Evolutionary conservation across 2,888 invertebrate species (phyloP).

Genomic region (Balanococcus diminutus): DNA sequence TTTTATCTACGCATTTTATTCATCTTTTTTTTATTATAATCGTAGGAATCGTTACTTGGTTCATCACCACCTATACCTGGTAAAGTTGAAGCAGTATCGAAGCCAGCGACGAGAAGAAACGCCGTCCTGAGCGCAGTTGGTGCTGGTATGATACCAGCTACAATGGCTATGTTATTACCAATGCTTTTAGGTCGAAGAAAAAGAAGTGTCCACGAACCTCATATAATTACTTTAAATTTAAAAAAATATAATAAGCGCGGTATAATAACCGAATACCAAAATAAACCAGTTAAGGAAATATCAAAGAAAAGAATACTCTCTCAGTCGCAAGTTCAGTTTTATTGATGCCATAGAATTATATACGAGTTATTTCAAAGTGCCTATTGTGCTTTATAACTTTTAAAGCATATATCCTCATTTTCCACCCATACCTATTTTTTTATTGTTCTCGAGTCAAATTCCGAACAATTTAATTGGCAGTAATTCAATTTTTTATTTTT

Average conservation of each 20-base stretch:
- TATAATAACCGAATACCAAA: constrained; percentile 16
- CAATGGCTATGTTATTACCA: constrained; percentile 80
- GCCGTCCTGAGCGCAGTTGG: constrained; percentile 75
- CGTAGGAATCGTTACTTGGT: neutral
- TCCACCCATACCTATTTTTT: neutral
- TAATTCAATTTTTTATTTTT: neutral
- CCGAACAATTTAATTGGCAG: neutral
- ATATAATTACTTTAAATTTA: constrained; percentile 52
- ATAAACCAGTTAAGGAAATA: constrained; percentile 31
- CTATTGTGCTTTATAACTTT: neutral
- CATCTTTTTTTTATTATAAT: neutral
- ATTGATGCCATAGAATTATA: constrained; percentile 45
- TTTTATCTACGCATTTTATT: neutral
- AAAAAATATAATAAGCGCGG: constrained; percentile 20
- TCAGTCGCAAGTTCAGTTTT: constrained; percentile 12
- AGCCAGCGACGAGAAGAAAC: constrained; percentile 63
- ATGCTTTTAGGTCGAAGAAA: constrained; percentile 72
- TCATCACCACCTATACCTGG: constrained; percentile 16
- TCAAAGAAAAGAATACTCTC: constrained; percentile 38
- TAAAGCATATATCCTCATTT: neutral
- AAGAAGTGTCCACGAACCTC: constrained; percentile 57
- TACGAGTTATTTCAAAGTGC: constrained; percentile 32
- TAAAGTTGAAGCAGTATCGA: constrained; percentile 31
- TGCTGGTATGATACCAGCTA: constrained; percentile 80
- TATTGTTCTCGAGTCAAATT: neutral